phyloP scores from a whole-genome alignment of 2,113 vertebrate genomes.

The Chlamydotis undulata region DNA sequence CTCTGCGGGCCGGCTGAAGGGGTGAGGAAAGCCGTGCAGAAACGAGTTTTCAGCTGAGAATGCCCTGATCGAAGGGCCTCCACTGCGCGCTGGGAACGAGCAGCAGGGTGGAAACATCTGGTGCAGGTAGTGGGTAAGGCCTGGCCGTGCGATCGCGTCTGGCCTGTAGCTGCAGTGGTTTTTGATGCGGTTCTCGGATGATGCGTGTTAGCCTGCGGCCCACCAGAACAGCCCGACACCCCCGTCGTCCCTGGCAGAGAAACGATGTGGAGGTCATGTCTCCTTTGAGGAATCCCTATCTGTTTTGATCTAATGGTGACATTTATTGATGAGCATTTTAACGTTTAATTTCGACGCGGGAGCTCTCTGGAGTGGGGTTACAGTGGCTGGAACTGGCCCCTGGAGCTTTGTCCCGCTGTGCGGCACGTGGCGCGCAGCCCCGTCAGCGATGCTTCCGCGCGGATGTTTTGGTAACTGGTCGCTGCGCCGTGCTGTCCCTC shows the following conservation, averaged over 20 bases:
- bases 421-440: fast-evolving
- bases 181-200: neutral
- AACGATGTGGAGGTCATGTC: neutral
- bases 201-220: neutral
- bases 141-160: neutral
- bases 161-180: neutral
- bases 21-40: neutral
- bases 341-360: neutral
- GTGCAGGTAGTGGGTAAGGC: neutral
- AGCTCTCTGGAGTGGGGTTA: neutral
- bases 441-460: fast-evolving
- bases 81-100: no score
- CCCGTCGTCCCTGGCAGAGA: neutral
- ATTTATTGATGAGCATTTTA: neutral
- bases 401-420: neutral
- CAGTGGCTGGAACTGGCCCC: neutral
- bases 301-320: neutral
- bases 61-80: no score
- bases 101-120: no score
- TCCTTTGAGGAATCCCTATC: neutral
- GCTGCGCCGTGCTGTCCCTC: fast-evolving
- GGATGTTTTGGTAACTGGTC: fast-evolving
- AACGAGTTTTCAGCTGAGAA: neutral
- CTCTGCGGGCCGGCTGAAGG: neutral
- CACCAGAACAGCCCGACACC: neutral